Conservation (phyloP, 1,140 invertebrate genomes). For the Teleogryllus occipitalis region DNA sequence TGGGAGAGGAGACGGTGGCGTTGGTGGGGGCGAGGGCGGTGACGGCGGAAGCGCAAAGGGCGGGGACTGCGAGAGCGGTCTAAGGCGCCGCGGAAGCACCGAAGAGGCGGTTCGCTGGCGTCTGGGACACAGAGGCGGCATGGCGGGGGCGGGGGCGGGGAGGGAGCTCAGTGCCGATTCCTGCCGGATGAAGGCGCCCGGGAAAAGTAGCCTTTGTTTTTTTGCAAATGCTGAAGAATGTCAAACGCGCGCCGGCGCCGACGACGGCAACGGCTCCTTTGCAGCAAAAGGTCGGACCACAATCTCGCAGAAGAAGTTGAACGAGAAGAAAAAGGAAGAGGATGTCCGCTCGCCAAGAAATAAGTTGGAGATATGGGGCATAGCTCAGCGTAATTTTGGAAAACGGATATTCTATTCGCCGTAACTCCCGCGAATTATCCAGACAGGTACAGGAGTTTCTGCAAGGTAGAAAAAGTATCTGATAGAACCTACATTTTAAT, state of each 20-base stretch:
- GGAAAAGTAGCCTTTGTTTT: background rate
- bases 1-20: too few relatives aligned
- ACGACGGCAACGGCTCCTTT: background rate
- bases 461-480: too few relatives aligned
- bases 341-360: background rate
- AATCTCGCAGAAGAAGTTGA: background rate
- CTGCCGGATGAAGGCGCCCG: background rate
- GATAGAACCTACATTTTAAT: too few relatives aligned
- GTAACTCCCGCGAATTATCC: too few relatives aligned
- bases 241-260: background rate
- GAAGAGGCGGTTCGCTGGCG: background rate
- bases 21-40: too few relatives aligned
- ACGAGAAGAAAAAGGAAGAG: background rate
- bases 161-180: background rate
- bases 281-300: background rate
- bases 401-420: background rate
- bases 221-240: background rate
- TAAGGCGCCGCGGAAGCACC: background rate
- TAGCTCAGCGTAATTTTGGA: background rate
- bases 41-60: too few relatives aligned
- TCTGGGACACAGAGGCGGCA: too few relatives aligned
- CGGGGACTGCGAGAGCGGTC: background rate
- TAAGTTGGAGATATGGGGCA: background rate
- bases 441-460: too few relatives aligned
- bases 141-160: too few relatives aligned